Percentiles rank a stretch among this genome's conserved stretches.
These are phyloP conservation scores for Genyomyrus donnyi DNA, from an alignment of 2,113 vertebrate species.

Conservation along the genomic window DNA sequence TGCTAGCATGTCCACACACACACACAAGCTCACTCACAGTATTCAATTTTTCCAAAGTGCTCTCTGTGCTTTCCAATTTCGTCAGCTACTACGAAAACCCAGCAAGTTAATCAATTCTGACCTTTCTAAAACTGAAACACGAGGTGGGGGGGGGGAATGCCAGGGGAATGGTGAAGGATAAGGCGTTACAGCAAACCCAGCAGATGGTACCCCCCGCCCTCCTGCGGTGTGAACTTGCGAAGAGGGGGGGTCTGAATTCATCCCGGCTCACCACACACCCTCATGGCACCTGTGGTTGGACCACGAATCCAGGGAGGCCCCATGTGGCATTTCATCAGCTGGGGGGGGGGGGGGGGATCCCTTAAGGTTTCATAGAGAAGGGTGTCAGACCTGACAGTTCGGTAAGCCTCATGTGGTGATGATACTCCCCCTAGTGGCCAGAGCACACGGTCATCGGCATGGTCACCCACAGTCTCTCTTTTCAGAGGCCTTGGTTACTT, in stretches of 20 bases:
- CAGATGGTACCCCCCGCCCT: neutral
- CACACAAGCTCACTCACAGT: conserved; percentile 7
- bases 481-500: neutral
- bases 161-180: neutral
- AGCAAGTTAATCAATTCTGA: conserved; percentile 29
- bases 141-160: neutral
- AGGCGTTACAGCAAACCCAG: neutral
- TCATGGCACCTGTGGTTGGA: neutral
- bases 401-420: neutral
- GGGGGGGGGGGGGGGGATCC: neutral
- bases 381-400: neutral
- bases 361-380: neutral
- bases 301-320: neutral
- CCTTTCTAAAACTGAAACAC: neutral
- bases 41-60: conserved; percentile 40
- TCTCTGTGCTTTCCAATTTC: conserved; percentile 35
- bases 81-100: conserved; percentile 1
- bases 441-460: neutral
- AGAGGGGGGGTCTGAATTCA: neutral
- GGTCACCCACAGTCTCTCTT: neutral
- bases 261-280: neutral
- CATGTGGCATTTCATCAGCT: neutral
- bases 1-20: neutral
- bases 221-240: neutral
- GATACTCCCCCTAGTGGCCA: neutral